Percentiles rank a stretch among this genome's conserved stretches.
These are phyloP conservation scores for Dolichotis patagonum DNA, from an alignment of 2,113 vertebrate genomes.

Conservation along the genomic window DNA sequence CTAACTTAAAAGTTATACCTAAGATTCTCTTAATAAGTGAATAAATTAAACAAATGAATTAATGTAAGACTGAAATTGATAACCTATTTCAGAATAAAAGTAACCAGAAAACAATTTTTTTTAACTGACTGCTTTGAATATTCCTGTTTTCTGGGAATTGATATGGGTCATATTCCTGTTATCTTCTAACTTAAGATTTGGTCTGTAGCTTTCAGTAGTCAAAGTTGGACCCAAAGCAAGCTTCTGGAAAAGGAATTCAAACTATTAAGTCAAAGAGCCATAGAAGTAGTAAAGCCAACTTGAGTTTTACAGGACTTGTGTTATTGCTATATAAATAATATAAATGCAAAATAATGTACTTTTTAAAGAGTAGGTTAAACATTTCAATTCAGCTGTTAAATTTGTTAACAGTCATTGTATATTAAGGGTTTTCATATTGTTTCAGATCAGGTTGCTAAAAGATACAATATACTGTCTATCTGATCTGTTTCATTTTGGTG, in stretches of 20 bases:
- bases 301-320: background rate
- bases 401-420: background rate
- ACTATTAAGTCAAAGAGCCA: conserved; percentile 26
- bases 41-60: conserved; percentile 31
- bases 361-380: background rate
- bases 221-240: background rate
- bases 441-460: background rate
- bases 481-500: conserved; percentile 17
- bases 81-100: conserved; percentile 13
- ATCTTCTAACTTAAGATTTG: background rate
- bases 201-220: background rate
- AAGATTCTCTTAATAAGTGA: conserved; percentile 30
- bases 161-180: background rate
- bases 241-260: conserved; percentile 33
- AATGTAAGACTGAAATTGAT: conserved; percentile 24
- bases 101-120: background rate
- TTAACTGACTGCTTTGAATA: conserved; percentile 13
- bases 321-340: background rate
- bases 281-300: background rate
- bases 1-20: background rate
- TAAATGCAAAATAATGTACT: background rate
- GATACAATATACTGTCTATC: background rate
- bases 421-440: background rate
- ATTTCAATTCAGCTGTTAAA: conserved; percentile 6
- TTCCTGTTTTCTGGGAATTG: background rate